Evolutionary conservation across 2,797 vertebrate genomes (phyloP).

Genomic region (Denticeps clupeoides): DNA sequence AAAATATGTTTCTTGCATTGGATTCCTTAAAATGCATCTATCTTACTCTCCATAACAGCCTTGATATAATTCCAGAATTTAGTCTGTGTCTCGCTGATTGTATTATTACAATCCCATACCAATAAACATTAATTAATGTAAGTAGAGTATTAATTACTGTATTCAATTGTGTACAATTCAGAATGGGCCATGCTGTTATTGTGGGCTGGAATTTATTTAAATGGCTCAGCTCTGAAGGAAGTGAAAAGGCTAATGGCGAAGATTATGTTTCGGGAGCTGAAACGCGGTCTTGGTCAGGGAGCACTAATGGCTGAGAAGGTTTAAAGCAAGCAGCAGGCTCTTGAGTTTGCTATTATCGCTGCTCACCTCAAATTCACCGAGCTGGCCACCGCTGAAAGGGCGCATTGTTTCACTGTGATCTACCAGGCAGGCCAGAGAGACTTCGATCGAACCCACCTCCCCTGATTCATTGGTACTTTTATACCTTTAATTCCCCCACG

Average conservation of each 20-base stretch:
- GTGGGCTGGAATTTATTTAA: slow-evolving; percentile 21
- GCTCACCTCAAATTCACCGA: slow-evolving; percentile 36
- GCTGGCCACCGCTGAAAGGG: slow-evolving; percentile 37
- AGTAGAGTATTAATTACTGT: too few species aligned
- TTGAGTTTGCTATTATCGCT: slow-evolving; percentile 26
- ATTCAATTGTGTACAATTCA: background rate
- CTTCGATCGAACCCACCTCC: slow-evolving; percentile 22
- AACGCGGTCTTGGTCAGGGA: slow-evolving; percentile 20
- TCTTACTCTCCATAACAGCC: too few species aligned
- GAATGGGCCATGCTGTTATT: slow-evolving; percentile 22
- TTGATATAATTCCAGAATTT: too few species aligned
- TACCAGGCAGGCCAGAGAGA: slow-evolving; percentile 12
- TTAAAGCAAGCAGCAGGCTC: slow-evolving; percentile 27
- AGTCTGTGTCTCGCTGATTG: too few species aligned
- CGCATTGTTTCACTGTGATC: slow-evolving; percentile 34
- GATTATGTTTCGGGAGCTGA: slow-evolving; percentile 31
- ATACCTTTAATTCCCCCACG: background rate
- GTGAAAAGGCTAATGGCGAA: slow-evolving; percentile 26
- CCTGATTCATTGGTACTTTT: background rate
- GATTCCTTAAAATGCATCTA: too few species aligned
- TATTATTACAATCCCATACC: too few species aligned
- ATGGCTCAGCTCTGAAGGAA: slow-evolving; percentile 21
- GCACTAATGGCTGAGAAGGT: slow-evolving; percentile 31
- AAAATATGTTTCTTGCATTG: too few species aligned
- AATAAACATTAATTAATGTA: too few species aligned